Evolutionary conservation across 2,797 vertebrate species (phyloP).

Genomic region (Sebastes matsubarae): DNA sequence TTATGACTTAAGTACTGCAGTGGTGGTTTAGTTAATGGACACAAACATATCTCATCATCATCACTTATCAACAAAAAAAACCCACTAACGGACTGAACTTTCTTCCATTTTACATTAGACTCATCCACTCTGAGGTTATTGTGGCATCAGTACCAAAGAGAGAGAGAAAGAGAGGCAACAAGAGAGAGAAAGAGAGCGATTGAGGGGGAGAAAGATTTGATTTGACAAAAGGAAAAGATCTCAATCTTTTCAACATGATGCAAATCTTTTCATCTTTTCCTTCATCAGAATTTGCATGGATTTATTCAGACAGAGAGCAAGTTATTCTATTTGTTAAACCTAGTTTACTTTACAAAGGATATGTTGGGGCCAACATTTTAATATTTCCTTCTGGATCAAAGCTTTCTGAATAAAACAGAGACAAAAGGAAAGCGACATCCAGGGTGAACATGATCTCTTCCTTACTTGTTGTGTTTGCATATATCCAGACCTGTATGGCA

Average conservation of each 20-base stretch:
- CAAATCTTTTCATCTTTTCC: not conserved
- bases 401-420: not conserved
- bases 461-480: slow-evolving; percentile 4
- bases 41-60: not conserved
- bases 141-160: not conserved
- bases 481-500: not conserved
- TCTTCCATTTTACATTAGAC: not conserved
- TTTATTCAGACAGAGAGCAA: not conserved
- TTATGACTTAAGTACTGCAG: slow-evolving; percentile 44
- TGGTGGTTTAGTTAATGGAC: slow-evolving; percentile 19
- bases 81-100: not conserved
- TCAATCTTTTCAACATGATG: not conserved
- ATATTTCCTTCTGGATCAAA: not conserved
- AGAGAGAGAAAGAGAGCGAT: not conserved
- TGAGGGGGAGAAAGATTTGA: not conserved
- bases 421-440: not conserved
- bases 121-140: not conserved
- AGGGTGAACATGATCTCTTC: not conserved
- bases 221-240: not conserved
- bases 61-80: not conserved
- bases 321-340: not conserved
- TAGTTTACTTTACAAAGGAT: not conserved
- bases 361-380: not conserved
- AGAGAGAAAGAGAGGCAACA: not conserved
- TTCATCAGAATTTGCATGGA: not conserved